Evolutionary conservation across 2,113 vertebrate genomes (phyloP), one percentile per base, ranked within the genome.

Genomic region (Tor tambroides): DNA sequence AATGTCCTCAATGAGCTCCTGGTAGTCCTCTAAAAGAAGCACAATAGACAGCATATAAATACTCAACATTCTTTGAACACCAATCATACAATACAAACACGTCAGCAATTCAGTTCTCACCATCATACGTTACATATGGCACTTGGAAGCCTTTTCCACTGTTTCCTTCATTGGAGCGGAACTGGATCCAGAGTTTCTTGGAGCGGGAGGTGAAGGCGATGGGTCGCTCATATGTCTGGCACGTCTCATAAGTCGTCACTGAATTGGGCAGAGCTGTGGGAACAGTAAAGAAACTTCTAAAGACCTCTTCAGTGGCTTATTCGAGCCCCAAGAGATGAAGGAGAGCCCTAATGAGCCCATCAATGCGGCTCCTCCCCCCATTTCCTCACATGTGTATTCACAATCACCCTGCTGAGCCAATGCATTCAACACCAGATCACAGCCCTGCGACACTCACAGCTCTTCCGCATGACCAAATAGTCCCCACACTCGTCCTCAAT

Each of bases 181-280:
- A 99, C 92, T 99, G 97, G 88, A 99, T 97, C 98, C 98, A 99
- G 77, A 99, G 94, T 43, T 95, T 98, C 94, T 98, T 99, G 71
- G 98, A 99, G 88, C 98, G 96, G n/a, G 98, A 99, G 21, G 98
- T 99, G 93, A 99, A 99, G 67, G 98, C 98, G 43, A 99, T 99
- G 79, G 98, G 98, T 3, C 98, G 97, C 89, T 99, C 98, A 0
- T 99, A 99, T 4, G 98, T 99, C 94, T 99, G 98, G 91, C 98
- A 99, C 2, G 98, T 99, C 94, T 99, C 98, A 0, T 99, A 99
- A 0, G 98, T 99, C 10, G 98, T 99, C 94, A 99, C 98, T 0
- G 98, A 99, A 94, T 99, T 99, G 83, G 98, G 94, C 3, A 98
- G 97, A 90, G 97, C 98, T 99, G 94, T 89, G 54, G 84, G 84